Percentiles rank a stretch among this genome's conserved stretches.
Conservation (phyloP, 2,113 vertebrate genomes). For the Phyllostomus hastatus region DNA sequence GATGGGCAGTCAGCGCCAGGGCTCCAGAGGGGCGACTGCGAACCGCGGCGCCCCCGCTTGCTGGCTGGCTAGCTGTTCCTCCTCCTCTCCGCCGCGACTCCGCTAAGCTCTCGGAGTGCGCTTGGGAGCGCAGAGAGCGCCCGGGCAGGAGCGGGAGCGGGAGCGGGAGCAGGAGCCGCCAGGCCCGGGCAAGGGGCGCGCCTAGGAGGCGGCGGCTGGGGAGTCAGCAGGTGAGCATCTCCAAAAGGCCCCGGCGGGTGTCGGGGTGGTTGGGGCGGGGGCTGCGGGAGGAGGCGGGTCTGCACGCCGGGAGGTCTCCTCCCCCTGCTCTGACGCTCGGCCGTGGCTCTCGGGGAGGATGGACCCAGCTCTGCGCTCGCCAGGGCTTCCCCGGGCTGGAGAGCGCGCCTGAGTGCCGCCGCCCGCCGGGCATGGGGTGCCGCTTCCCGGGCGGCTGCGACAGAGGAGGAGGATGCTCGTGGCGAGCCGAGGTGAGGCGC, state of each 20-base stretch:
- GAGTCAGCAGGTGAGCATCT: conserved; percentile 24
- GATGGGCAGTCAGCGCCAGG: conserved; percentile 42
- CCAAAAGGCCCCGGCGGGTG: not conserved
- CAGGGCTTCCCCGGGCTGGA: conserved; percentile 68
- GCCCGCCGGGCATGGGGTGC: conserved; percentile 63
- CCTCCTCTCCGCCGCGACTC: not conserved
- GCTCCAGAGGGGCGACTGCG: conserved; percentile 44
- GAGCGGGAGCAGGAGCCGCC: not conserved
- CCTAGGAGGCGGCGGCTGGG: not conserved
- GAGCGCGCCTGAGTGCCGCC: conserved; percentile 64
- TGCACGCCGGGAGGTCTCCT: conserved; percentile 56
- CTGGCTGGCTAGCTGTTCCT: not conserved
- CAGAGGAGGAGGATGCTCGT: conserved; percentile 57
- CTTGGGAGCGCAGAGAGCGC: conserved; percentile 1
- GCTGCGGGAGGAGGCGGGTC: conserved; percentile 55
- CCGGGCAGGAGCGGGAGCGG: not conserved
- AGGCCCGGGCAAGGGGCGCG: not conserved
- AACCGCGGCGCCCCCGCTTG: conserved; percentile 65
- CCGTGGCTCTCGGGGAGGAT: conserved; percentile 63
- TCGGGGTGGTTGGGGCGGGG: conserved; percentile 16
- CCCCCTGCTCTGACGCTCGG: conserved; percentile 63
- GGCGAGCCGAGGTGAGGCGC: conserved; percentile 61
- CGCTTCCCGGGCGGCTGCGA: conserved; percentile 57
- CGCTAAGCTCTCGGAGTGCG: conserved; percentile 21
- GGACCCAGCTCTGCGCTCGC: conserved; percentile 29